These are phyloP conservation scores for Apodemia hepburni DNA, from an alignment of 2,888 invertebrate species.

Conservation along the genomic window DNA sequence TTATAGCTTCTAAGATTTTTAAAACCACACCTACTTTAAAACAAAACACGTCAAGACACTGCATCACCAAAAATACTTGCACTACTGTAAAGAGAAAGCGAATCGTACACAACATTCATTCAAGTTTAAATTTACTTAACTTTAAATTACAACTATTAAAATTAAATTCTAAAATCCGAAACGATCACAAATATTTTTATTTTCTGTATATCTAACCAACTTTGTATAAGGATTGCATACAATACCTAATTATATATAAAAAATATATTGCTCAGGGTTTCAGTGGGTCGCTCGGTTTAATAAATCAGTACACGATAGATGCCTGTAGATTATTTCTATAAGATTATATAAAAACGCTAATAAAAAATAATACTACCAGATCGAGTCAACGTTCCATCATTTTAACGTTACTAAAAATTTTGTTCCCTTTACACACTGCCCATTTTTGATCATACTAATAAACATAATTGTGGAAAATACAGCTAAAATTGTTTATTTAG, in stretches of 20 bases:
- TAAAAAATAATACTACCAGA: constrained; percentile 32
- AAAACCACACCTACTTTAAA: constrained; percentile 61
- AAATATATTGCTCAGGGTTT: constrained; percentile 78
- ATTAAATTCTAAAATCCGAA: constrained; percentile 55
- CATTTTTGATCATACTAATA: constrained; percentile 26
- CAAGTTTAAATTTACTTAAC: constrained; percentile 42
- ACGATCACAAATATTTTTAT: constrained; percentile 64
- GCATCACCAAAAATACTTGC: constrained; percentile 63
- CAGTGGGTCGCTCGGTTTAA: constrained; percentile 73
- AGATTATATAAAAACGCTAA: constrained; percentile 38
- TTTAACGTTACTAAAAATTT: constrained; percentile 35
- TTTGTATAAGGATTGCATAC: constrained; percentile 64
- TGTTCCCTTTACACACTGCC: constrained; percentile 45
- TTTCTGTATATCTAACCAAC: constrained; percentile 64
- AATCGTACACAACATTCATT: constrained; percentile 65
- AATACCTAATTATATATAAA: constrained; percentile 73
- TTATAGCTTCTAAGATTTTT: constrained; percentile 50
- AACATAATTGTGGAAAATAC: constrained; percentile 31
- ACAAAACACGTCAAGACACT: constrained; percentile 56
- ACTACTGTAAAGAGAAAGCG: constrained; percentile 65
- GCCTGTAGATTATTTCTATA: constrained; percentile 42
- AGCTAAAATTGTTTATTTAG: constrained; percentile 25
- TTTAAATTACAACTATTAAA: constrained; percentile 48
- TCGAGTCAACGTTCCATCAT: constrained; percentile 25
- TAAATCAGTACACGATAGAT: constrained; percentile 66